These are phyloP conservation scores for Colostygia pectinataria DNA, from an alignment of 2,888 invertebrate species.

Conservation along the genomic window DNA sequence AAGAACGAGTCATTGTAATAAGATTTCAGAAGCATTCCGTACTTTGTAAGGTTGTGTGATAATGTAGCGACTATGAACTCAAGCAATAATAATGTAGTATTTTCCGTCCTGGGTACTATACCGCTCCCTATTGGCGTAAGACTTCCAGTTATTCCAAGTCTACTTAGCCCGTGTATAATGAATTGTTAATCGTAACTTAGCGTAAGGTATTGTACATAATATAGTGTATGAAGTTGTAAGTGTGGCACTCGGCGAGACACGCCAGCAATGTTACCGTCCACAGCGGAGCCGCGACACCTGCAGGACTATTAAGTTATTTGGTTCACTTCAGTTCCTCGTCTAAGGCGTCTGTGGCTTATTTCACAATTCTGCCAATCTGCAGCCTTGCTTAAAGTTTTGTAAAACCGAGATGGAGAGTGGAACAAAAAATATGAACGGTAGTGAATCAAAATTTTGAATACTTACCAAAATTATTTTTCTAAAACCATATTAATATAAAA, in stretches of 20 bases:
- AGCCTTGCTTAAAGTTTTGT: too few species aligned
- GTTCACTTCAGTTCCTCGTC: too few species aligned
- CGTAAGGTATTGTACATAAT: slow-evolving; percentile 28
- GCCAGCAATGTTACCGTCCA: slow-evolving; percentile 26
- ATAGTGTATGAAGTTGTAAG: slow-evolving; percentile 8
- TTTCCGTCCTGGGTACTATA: slow-evolving; percentile 23
- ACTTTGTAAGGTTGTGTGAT: slow-evolving; percentile 24
- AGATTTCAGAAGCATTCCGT: slow-evolving; percentile 27
- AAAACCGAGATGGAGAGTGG: too few species aligned
- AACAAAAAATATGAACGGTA: too few species aligned
- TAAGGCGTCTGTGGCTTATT: too few species aligned
- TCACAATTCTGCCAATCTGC: too few species aligned
- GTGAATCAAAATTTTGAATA: too few species aligned
- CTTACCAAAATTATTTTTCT: too few species aligned
- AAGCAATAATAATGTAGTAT: slow-evolving; percentile 29
- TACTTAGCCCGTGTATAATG: slow-evolving; percentile 1
- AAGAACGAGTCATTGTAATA: slow-evolving; percentile 23
- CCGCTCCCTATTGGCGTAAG: slow-evolving; percentile 1
- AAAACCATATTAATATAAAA: too few species aligned
- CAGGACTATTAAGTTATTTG: too few species aligned
- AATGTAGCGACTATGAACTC: slow-evolving; percentile 19
- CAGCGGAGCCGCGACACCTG: background rate
- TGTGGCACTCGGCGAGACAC: slow-evolving; percentile 20
- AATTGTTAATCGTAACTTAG: slow-evolving; percentile 15
- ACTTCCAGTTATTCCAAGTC: slow-evolving; percentile 1